Percentiles rank a stretch among this genome's conserved stretches.
These are phyloP conservation scores for Drosophila recens DNA, from an alignment of 2,888 invertebrate species.

Conservation along the genomic window DNA sequence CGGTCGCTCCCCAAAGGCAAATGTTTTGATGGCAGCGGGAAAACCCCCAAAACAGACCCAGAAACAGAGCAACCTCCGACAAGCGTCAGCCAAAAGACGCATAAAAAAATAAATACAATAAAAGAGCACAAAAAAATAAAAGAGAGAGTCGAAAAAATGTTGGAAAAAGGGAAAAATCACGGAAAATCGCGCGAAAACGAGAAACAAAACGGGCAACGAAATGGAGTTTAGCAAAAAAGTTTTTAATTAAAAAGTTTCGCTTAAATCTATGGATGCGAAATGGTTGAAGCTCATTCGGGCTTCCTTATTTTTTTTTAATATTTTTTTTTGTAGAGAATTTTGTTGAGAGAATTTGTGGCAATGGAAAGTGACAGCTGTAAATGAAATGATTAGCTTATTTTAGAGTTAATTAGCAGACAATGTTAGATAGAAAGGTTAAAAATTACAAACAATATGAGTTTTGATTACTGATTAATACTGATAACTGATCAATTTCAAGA, in stretches of 20 bases:
- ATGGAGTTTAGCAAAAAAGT: slow-evolving; percentile 56
- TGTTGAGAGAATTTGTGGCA: slow-evolving; percentile 33
- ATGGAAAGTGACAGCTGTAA: slow-evolving; percentile 42
- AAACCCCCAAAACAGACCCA: slow-evolving; percentile 20
- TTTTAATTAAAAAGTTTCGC: slow-evolving; percentile 77
- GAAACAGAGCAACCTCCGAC: slow-evolving; percentile 50
- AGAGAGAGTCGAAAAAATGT: neutral
- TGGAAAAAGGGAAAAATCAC: slow-evolving; percentile 26
- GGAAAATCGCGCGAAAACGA: slow-evolving; percentile 38
- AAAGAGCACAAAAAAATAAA: slow-evolving; percentile 27
- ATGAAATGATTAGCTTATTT: slow-evolving; percentile 42
- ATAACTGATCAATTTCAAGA: no score
- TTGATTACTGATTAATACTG: no score
- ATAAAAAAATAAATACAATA: slow-evolving; percentile 64
- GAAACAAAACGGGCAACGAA: slow-evolving; percentile 20
- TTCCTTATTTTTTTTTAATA: slow-evolving; percentile 9
- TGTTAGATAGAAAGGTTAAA: neutral
- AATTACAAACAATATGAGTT: neutral
- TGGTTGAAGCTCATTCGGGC: slow-evolving; percentile 33
- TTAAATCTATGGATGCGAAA: slow-evolving; percentile 65
- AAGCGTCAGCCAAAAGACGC: slow-evolving; percentile 74
- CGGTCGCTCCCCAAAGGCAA: slow-evolving; percentile 39
- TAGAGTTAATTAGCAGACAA: slow-evolving; percentile 27
- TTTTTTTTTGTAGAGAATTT: neutral
- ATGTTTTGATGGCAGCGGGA: slow-evolving; percentile 24